Evolutionary conservation across 2,113 vertebrate genomes (phyloP).

Genomic region (Uria aalge): DNA sequence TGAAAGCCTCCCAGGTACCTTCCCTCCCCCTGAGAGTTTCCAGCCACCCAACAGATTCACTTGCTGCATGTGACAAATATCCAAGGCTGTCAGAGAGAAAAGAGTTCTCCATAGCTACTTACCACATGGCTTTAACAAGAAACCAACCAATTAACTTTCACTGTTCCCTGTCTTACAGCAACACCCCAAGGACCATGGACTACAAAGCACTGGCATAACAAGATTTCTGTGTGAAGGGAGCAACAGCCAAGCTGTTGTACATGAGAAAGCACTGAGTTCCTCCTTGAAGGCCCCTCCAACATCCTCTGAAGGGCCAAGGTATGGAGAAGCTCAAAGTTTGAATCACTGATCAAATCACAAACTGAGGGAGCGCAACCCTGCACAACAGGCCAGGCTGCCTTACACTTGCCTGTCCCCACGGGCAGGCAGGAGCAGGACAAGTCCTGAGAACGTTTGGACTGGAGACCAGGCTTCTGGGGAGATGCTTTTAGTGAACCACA

Average conservation of each 20-base stretch:
- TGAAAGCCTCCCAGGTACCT: neutral
- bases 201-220: neutral
- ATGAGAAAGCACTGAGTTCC: neutral
- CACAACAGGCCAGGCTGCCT: neutral
- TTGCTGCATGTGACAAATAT: neutral
- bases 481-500: neutral
- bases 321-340: neutral
- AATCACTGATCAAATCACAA: neutral
- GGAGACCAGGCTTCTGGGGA: neutral
- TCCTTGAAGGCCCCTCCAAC: neutral
- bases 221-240: neutral
- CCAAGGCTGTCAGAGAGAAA: neutral
- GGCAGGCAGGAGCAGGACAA: neutral
- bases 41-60: neutral
- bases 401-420: neutral
- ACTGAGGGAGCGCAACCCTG: neutral
- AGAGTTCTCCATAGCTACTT: neutral
- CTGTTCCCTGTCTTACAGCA: neutral
- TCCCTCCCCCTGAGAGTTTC: neutral
- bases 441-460: accelerated
- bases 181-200: neutral
- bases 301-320: neutral
- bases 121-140: neutral
- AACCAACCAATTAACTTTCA: neutral
- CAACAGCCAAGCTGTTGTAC: neutral